Evolutionary conservation across 2,113 vertebrate genomes (phyloP).

Genomic region (Gadus chalcogrammus): DNA sequence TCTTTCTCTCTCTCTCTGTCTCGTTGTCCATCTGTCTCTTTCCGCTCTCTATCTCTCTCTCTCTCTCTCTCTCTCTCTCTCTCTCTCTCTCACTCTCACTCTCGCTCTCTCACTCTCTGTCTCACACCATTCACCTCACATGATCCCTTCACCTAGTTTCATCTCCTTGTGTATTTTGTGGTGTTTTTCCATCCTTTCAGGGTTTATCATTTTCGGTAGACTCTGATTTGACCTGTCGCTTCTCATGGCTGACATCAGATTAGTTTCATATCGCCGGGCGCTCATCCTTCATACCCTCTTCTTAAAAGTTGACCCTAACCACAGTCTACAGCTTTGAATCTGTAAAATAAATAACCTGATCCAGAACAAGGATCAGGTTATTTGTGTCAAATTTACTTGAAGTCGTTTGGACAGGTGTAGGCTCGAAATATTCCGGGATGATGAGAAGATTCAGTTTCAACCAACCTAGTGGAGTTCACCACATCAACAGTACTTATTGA

Average conservation of each 20-base stretch:
- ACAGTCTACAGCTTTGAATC: too few relatives aligned
- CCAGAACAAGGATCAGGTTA: too few relatives aligned
- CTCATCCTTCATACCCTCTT: background rate
- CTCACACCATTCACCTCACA: background rate
- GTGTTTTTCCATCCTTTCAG: conserved; percentile 21
- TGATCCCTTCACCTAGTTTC: too few relatives aligned
- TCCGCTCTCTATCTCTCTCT: conserved; percentile 14
- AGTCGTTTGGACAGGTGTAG: too few relatives aligned
- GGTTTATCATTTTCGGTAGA: conserved; percentile 6
- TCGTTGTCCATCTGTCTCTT: background rate
- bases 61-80: conserved; percentile 18
- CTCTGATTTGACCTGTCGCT: conserved; percentile 32
- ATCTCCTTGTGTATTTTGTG: conserved; percentile 10
- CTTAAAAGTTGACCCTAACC: too few relatives aligned
- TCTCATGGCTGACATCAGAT: conserved; percentile 51
- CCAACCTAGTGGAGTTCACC: too few relatives aligned
- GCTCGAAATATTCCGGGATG: too few relatives aligned
- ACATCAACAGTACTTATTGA: too few relatives aligned
- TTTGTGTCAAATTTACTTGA: too few relatives aligned
- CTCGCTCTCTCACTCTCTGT: background rate
- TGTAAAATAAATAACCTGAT: too few relatives aligned
- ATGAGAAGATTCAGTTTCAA: too few relatives aligned
- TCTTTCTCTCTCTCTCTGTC: conserved; percentile 5
- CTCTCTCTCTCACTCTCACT: background rate
- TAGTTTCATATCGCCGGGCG: conserved; percentile 52